Conservation (phyloP, 2,113 vertebrate species). For the Indicator maculatus region DNA sequence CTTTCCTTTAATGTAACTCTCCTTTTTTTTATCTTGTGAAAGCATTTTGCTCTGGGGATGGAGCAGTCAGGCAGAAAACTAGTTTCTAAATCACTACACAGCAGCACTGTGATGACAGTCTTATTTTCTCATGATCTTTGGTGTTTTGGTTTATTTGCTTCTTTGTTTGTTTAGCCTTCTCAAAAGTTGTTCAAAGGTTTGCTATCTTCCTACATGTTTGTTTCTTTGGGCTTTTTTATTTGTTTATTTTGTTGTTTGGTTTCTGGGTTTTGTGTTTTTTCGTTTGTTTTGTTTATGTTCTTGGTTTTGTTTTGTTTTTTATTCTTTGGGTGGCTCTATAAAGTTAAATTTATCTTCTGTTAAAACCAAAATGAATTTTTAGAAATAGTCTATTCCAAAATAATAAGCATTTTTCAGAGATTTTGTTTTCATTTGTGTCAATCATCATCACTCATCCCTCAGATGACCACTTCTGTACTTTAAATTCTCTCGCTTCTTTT, state of each 20-base stretch:
- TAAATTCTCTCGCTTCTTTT: neutral
- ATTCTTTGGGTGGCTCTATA: neutral
- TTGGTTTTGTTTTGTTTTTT: too few relatives aligned
- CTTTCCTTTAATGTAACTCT: conserved; percentile 34
- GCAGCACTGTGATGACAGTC: conserved; percentile 22
- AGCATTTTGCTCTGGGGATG: conserved; percentile 60
- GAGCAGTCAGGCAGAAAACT: conserved; percentile 73
- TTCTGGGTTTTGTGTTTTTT: too few relatives aligned
- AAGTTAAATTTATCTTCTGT: neutral
- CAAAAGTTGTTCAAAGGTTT: too few relatives aligned
- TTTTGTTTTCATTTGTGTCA: neutral
- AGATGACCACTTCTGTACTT: neutral
- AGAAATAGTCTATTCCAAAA: neutral
- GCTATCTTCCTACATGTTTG: too few relatives aligned
- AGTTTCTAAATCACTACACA: conserved; percentile 66
- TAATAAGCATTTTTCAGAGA: neutral
- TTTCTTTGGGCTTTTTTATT: too few relatives aligned
- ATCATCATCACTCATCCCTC: neutral
- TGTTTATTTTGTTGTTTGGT: too few relatives aligned
- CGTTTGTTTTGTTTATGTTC: too few relatives aligned
- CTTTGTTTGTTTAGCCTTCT: too few relatives aligned
- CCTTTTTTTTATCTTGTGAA: conserved; percentile 47
- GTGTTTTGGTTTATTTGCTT: too few relatives aligned
- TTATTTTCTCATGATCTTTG: neutral
- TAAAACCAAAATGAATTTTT: neutral